Evolutionary conservation across 2,113 vertebrate species (phyloP).

Genomic region (Aphelocoma coerulescens): DNA sequence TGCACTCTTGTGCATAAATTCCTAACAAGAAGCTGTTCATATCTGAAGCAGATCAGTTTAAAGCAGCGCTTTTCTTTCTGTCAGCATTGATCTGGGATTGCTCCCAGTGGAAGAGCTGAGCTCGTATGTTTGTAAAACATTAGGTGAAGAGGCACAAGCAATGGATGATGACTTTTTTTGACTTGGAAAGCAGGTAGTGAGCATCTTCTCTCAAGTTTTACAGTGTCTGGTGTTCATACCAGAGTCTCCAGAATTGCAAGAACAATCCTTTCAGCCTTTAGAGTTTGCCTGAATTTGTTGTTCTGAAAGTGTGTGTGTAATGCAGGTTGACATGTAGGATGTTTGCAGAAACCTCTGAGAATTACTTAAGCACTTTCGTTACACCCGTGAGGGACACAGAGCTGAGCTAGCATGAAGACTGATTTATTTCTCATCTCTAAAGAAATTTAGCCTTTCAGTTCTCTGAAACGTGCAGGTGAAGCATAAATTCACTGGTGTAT

Average conservation of each 20-base stretch:
- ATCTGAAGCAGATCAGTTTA: background rate
- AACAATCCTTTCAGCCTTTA: background rate
- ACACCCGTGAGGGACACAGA: background rate
- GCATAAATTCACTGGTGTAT: background rate
- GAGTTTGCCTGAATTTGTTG: background rate
- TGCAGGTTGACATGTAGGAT: background rate
- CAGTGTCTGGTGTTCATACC: background rate
- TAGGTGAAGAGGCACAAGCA: background rate
- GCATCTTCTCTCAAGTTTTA: background rate
- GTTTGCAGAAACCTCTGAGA: background rate
- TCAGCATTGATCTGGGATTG: background rate
- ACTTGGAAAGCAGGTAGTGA: background rate
- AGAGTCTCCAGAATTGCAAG: background rate
- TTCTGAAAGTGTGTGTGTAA: background rate
- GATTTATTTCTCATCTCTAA: slow-evolving; percentile 22
- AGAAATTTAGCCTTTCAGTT: background rate
- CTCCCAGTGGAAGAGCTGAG: background rate
- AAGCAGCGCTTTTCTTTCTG: background rate
- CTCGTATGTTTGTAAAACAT: background rate
- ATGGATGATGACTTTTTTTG: background rate
- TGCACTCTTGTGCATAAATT: rapidly evolving
- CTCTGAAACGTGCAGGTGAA: background rate
- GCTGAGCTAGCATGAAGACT: background rate
- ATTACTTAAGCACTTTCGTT: background rate
- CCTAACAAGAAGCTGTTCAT: background rate